These are phyloP conservation scores for Enteromius argenteus DNA, from an alignment of 2,797 vertebrate genomes.

Conservation along the genomic window DNA sequence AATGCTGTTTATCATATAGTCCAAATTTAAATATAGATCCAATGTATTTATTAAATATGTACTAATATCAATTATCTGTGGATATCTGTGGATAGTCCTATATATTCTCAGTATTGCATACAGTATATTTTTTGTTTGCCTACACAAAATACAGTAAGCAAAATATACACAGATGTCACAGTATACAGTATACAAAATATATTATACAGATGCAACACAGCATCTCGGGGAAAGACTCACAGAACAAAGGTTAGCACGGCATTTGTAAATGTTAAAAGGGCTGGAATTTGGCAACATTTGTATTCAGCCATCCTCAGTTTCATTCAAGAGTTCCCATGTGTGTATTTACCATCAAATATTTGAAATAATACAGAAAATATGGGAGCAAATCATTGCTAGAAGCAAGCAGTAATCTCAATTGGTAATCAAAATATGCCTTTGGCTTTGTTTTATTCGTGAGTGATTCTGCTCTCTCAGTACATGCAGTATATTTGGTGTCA, in stretches of 20 bases:
- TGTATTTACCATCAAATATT: constrained; percentile 33
- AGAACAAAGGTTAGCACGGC: constrained; percentile 1
- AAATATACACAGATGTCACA: background rate
- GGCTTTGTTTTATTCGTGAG: constrained; percentile 44
- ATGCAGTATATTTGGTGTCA: constrained; percentile 48
- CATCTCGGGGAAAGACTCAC: background rate
- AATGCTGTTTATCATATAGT: background rate
- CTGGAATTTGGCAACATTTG: background rate
- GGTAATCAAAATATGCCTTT: constrained; percentile 57
- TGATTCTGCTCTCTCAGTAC: constrained; percentile 39
- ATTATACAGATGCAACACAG: background rate
- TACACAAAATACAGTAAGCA: background rate
- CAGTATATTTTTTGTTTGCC: too few relatives aligned
- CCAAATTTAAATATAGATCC: background rate
- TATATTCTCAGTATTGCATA: too few relatives aligned
- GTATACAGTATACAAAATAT: background rate
- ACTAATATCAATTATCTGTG: too few relatives aligned
- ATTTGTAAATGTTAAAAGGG: background rate
- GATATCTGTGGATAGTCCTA: too few relatives aligned
- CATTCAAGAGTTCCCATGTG: constrained; percentile 17
- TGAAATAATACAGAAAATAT: constrained; percentile 37
- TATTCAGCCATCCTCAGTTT: background rate
- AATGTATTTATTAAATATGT: background rate
- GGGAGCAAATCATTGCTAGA: constrained; percentile 34
- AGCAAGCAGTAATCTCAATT: constrained; percentile 38